Percentiles rank a stretch among this genome's conserved stretches.
phyloP scores from a whole-genome alignment of 2,888 invertebrate species.

The Lasioglossum calceatum region DNA sequence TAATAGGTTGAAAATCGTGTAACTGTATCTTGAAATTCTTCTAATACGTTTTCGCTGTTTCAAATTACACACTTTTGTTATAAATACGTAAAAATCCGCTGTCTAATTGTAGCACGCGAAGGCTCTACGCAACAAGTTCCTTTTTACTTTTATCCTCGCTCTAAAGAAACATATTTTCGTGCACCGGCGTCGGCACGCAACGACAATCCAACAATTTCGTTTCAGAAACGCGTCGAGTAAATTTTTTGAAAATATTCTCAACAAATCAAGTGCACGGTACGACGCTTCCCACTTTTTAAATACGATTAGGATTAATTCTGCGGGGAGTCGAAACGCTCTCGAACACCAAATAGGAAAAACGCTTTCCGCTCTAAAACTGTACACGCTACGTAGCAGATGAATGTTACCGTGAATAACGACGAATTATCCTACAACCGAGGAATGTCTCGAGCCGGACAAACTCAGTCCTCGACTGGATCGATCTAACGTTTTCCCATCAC shows the following conservation, averaged over 20 bases:
- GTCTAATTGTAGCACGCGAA: neutral
- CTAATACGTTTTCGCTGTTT: too few relatives aligned
- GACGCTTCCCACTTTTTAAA: neutral
- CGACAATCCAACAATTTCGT: constrained; percentile 18
- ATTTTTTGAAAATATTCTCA: constrained; percentile 21
- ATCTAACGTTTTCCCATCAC: neutral
- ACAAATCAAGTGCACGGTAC: constrained; percentile 7
- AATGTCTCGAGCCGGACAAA: constrained; percentile 32
- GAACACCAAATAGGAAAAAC: constrained; percentile 26
- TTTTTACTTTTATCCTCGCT: constrained; percentile 36
- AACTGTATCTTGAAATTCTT: too few relatives aligned
- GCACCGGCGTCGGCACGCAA: neutral
- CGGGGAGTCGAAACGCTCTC: neutral
- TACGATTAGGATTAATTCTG: neutral
- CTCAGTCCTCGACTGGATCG: neutral
- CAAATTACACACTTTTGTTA: too few relatives aligned
- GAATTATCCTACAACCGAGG: constrained; percentile 38
- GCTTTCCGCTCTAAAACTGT: constrained; percentile 27
- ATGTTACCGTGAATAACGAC: constrained; percentile 32
- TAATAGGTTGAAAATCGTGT: too few relatives aligned
- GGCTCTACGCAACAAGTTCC: constrained; percentile 32
- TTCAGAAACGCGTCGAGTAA: constrained; percentile 11
- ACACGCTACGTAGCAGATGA: constrained; percentile 27
- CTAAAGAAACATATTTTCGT: neutral
- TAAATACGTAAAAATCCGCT: too few relatives aligned